Evolutionary conservation across 2,888 invertebrate genomes (phyloP).

Genomic region (Portevinia maculata): DNA sequence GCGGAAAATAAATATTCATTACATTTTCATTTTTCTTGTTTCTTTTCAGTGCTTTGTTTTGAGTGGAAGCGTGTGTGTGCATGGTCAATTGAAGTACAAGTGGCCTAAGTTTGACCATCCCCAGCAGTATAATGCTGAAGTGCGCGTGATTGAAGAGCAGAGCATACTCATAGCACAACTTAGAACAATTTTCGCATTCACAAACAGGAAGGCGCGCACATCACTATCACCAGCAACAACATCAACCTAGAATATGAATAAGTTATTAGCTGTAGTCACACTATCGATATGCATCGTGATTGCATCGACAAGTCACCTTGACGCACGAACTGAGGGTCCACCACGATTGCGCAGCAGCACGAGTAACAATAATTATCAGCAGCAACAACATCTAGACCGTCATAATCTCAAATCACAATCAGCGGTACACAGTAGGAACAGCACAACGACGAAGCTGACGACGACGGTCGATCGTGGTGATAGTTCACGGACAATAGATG

Average conservation of each 20-base stretch:
- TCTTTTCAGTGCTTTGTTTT: slow-evolving; percentile 27
- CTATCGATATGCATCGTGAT: slow-evolving; percentile 69
- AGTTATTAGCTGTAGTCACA: slow-evolving; percentile 72
- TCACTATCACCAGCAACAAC: slow-evolving; percentile 22
- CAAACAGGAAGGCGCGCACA: slow-evolving; percentile 25
- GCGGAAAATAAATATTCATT: slow-evolving; percentile 63
- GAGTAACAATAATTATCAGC: slow-evolving; percentile 48
- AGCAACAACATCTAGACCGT: slow-evolving; percentile 44
- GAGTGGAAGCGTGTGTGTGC: slow-evolving; percentile 12
- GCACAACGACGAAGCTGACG: slow-evolving; percentile 29
- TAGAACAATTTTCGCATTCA: slow-evolving; percentile 28
- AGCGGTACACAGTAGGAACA: slow-evolving; percentile 55
- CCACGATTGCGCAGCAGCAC: slow-evolving; percentile 50
- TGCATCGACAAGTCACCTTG: slow-evolving; percentile 71
- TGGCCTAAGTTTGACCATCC: slow-evolving; percentile 40
- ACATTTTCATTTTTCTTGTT: slow-evolving; percentile 19
- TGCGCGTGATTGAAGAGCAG: slow-evolving; percentile 41
- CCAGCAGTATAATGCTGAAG: slow-evolving; percentile 51
- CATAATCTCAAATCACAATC: slow-evolving; percentile 72
- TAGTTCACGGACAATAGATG: slow-evolving; percentile 64
- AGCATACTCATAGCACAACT: slow-evolving; percentile 42
- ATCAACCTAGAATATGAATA: slow-evolving; percentile 65
- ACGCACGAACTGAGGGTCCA: slow-evolving; percentile 63
- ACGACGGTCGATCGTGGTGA: slow-evolving; percentile 40
- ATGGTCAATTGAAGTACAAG: slow-evolving; percentile 64